phyloP scores from a whole-genome alignment of 2,888 invertebrate species.

The Colostygia pectinataria region DNA sequence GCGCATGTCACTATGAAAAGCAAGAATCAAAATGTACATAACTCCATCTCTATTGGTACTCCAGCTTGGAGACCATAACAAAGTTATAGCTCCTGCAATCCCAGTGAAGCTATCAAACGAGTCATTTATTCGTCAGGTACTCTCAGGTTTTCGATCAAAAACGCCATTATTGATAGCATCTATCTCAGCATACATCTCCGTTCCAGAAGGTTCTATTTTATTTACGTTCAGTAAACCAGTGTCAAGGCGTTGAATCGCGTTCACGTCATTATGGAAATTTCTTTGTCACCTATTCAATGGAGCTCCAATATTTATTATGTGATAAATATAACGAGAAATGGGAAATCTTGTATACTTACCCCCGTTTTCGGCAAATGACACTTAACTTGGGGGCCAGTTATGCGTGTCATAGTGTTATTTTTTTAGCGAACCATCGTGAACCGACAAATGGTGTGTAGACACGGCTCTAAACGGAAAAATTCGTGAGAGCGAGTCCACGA shows the following conservation, averaged over 20 bases:
- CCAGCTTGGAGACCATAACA: slow-evolving; percentile 3
- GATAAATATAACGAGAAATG: slow-evolving; percentile 9
- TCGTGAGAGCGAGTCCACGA: too few relatives aligned
- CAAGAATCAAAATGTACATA: too few relatives aligned
- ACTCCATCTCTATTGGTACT: background rate
- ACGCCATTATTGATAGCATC: slow-evolving; percentile 20
- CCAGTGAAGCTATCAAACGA: slow-evolving; percentile 9
- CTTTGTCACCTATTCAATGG: slow-evolving; percentile 21
- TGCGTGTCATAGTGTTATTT: too few relatives aligned
- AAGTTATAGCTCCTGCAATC: slow-evolving; percentile 2
- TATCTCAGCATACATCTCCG: slow-evolving; percentile 15
- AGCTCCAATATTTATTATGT: slow-evolving; percentile 16
- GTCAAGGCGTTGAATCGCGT: slow-evolving; percentile 6
- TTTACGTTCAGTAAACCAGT: slow-evolving; percentile 11
- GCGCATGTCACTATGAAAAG: too few relatives aligned
- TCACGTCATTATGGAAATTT: slow-evolving; percentile 23
- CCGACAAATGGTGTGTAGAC: too few relatives aligned
- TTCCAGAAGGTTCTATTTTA: slow-evolving; percentile 8
- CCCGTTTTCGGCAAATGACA: background rate
- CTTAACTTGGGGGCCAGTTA: background rate
- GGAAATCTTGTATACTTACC: slow-evolving; percentile 6
- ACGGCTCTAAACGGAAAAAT: too few relatives aligned
- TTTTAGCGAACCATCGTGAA: too few relatives aligned
- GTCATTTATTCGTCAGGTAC: background rate
- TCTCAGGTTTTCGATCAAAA: slow-evolving; percentile 20